phyloP scores from a whole-genome alignment of 2,113 vertebrate genomes.

The Axis porcinus region DNA sequence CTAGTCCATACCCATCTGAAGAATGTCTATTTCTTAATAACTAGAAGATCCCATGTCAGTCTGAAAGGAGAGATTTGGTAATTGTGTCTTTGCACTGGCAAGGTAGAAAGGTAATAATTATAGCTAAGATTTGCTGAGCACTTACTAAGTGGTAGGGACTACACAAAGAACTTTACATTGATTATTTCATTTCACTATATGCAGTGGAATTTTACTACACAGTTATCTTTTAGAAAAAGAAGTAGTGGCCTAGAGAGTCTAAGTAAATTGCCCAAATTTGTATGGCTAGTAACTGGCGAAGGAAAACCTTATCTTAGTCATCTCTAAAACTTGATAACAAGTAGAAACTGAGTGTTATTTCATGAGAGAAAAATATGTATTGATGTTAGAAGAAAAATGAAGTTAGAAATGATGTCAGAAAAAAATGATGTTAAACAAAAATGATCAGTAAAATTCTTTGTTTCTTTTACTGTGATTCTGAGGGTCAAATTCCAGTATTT shows the following conservation, averaged over 20 bases:
- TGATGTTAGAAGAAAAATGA: not conserved
- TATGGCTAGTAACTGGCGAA: not conserved
- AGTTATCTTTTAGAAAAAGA: not conserved
- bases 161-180: not conserved
- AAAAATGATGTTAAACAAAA: not conserved
- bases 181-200: not conserved
- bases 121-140: not conserved
- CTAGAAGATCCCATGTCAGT: not conserved
- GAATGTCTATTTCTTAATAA: not conserved
- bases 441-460: not conserved
- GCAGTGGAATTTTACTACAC: not conserved
- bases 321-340: not conserved
- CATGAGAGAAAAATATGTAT: not conserved
- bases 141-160: not conserved
- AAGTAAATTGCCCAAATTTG: not conserved
- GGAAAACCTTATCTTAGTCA: not conserved
- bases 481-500: not conserved
- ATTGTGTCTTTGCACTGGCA: not conserved
- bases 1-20: not conserved
- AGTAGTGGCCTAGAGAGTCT: not conserved
- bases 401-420: not conserved
- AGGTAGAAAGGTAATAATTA: not conserved
- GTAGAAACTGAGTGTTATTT: not conserved
- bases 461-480: not conserved
- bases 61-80: not conserved